A percentile compares a stretch with the other conserved stretches of the same genome.
Conservation (phyloP, 2,113 vertebrate species). For the Eptesicus fuscus region DNA sequence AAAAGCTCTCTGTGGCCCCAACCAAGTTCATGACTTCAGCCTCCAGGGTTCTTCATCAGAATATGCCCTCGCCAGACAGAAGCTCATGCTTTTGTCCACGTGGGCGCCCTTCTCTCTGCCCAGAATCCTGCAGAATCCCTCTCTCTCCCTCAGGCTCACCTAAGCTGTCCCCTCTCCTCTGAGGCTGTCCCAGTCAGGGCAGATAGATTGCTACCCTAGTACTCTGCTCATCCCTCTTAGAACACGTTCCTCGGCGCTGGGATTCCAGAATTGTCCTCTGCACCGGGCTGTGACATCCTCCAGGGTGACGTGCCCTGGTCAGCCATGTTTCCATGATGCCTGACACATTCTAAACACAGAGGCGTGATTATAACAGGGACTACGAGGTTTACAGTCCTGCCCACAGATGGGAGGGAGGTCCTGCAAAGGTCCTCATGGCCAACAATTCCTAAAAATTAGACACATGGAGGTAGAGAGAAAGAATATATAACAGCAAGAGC, state of each 20-base stretch:
- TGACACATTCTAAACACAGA: not conserved
- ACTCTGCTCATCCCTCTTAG: not conserved
- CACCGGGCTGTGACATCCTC: not conserved
- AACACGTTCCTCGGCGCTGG: fast-evolving
- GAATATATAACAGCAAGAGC: not conserved
- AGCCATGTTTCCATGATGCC: not conserved
- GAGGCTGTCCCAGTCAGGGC: not conserved
- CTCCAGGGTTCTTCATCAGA: fast-evolving
- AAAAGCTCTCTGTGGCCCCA: not conserved
- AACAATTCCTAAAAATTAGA: not conserved
- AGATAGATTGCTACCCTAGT: not conserved
- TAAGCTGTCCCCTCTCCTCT: not conserved
- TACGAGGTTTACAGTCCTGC: not conserved
- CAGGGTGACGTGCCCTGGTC: fast-evolving
- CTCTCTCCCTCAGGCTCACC: not conserved
- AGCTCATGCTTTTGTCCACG: not conserved
- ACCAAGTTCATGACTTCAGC: fast-evolving
- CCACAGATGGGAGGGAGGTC: not conserved
- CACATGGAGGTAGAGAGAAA: not conserved
- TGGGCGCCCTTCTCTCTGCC: not conserved
- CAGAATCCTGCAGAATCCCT: not conserved
- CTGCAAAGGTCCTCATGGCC: not conserved
- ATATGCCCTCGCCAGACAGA: not conserved
- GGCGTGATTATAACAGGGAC: not conserved
- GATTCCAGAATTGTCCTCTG: not conserved